These are phyloP conservation scores for Agonopterix subpropinquella DNA, from an alignment of 2,888 invertebrate genomes.

Conservation along the genomic window DNA sequence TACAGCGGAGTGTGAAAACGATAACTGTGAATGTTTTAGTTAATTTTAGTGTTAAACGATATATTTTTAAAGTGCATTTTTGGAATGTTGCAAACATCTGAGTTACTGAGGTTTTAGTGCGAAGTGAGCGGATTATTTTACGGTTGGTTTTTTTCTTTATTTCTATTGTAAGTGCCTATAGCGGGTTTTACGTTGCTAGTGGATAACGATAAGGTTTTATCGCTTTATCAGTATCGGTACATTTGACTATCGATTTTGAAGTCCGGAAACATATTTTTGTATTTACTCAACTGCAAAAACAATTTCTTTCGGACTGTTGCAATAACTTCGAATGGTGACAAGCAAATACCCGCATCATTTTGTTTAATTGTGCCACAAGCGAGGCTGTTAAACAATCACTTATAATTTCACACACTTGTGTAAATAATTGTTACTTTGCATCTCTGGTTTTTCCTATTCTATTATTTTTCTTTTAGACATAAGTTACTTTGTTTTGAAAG, in stretches of 20 bases:
- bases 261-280: background rate
- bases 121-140: conserved; percentile 46
- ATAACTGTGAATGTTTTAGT: conserved; percentile 31
- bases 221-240: too few species aligned
- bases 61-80: conserved; percentile 30
- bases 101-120: conserved; percentile 30
- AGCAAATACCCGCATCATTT: conserved; percentile 7
- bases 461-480: background rate
- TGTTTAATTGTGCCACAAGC: conserved; percentile 5
- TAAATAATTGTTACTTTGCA: conserved; percentile 2
- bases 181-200: conserved; percentile 9
- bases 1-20: conserved; percentile 27
- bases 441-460: background rate
- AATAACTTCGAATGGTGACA: conserved; percentile 1
- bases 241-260: too few species aligned
- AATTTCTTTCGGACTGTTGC: background rate
- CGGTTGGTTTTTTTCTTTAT: conserved; percentile 36
- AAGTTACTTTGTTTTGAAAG: background rate
- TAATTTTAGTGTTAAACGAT: conserved; percentile 21
- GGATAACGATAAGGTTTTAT: background rate
- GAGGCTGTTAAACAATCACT: conserved; percentile 9
- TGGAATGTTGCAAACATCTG: conserved; percentile 55
- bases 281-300: background rate
- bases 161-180: conserved; percentile 42
- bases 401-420: conserved; percentile 9